Conservation (phyloP, 35 echinoderm and acorn worm species). For the Holothuria glaberrima region DNA sequence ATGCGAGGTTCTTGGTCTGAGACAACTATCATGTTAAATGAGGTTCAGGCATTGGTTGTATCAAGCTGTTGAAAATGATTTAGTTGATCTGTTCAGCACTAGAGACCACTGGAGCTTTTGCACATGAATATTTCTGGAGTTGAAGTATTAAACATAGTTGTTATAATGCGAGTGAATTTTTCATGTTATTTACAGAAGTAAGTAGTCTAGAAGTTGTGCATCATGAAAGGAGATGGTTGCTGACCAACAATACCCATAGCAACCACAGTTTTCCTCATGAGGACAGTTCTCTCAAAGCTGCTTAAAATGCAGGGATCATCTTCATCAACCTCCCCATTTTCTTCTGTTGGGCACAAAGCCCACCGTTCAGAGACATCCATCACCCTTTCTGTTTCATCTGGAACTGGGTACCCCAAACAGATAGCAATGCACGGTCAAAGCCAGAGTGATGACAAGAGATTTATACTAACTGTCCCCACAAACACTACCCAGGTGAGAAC, state of each 20-base stretch:
- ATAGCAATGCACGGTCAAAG: constrained; percentile 38
- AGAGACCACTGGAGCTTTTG: no score
- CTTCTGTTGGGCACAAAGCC: constrained; percentile 27
- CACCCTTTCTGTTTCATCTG: constrained; percentile 39
- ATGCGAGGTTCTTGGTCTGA: no score
- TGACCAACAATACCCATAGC: background rate
- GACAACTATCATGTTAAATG: no score
- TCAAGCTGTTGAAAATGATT: no score
- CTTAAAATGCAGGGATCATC: constrained; percentile 30
- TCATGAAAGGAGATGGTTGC: background rate
- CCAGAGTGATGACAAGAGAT: constrained; percentile 35
- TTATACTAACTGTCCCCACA: constrained; percentile 35
- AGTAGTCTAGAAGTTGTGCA: background rate
- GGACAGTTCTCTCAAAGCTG: background rate
- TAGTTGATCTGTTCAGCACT: no score
- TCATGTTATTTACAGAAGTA: background rate
- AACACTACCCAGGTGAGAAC: constrained; percentile 25
- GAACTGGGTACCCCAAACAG: constrained; percentile 34
- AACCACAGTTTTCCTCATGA: background rate
- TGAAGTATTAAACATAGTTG: background rate
- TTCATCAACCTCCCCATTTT: background rate
- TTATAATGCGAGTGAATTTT: background rate
- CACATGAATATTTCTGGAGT: background rate
- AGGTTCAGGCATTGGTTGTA: no score
- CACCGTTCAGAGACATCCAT: constrained; percentile 46